Evolutionary conservation across 2,113 vertebrate species (phyloP).

Genomic region (Scolopax mira): DNA sequence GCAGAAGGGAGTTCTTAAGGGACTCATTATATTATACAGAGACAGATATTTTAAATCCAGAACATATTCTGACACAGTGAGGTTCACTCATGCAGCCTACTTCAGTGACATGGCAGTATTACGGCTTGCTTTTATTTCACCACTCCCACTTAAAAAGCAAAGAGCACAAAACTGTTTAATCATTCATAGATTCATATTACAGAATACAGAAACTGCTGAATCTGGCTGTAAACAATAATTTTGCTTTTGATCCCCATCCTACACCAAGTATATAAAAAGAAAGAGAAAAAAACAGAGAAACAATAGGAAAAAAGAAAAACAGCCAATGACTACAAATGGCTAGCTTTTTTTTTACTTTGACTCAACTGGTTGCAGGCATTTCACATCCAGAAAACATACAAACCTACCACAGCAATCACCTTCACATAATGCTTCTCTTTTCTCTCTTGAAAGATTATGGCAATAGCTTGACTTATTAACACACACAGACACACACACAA

Average conservation of each 20-base stretch:
- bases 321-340: not conserved
- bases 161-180: not conserved
- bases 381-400: not conserved
- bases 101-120: not conserved
- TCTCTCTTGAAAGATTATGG: not conserved
- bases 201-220: not conserved
- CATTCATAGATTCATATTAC: not conserved
- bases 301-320: not conserved
- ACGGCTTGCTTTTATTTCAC: not conserved
- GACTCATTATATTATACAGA: not conserved
- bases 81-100: not conserved
- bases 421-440: not conserved
- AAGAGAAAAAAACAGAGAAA: not conserved
- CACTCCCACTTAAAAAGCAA: not conserved
- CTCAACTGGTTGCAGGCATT: not conserved
- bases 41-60: slow-evolving; percentile 10
- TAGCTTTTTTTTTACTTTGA: not conserved
- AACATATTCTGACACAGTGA: not conserved
- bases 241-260: not conserved
- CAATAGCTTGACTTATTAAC: not conserved
- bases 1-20: not conserved
- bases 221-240: not conserved
- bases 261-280: not conserved
- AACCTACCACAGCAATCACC: not conserved
- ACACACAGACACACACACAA: not conserved